Percentiles rank a stretch among this genome's conserved stretches.
These are phyloP conservation scores for Nephotettix cincticeps DNA, from an alignment of 1,140 invertebrate species.

Conservation along the genomic window DNA sequence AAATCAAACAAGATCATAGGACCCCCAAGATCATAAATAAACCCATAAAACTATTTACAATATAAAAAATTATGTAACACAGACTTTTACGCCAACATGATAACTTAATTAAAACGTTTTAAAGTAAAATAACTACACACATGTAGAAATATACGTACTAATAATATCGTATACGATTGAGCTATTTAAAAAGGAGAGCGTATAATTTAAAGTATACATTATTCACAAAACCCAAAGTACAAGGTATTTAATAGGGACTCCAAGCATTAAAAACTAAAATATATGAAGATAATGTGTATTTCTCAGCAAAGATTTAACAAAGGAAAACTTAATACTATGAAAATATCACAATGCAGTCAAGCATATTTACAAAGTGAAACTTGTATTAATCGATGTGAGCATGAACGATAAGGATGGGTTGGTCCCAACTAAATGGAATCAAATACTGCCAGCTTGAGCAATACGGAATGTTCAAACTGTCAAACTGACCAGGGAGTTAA, in stretches of 20 bases:
- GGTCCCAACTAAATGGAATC: constrained; percentile 8
- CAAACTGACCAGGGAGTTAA: background rate
- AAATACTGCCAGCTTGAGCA: background rate
- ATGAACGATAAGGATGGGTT: background rate
- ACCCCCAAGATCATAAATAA: background rate
- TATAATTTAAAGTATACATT: background rate
- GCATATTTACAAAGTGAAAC: background rate
- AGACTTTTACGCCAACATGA: background rate
- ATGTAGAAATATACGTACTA: too few species aligned
- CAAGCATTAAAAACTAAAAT: background rate
- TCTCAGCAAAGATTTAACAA: background rate
- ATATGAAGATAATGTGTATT: background rate
- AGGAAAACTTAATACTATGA: constrained; percentile 4
- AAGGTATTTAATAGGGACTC: background rate
- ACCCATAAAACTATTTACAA: background rate
- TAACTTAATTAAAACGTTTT: background rate
- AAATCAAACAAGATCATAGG: background rate
- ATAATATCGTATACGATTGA: too few species aligned
- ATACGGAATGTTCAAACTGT: background rate
- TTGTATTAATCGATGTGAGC: too few species aligned
- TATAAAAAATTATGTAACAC: background rate
- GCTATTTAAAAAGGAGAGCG: background rate
- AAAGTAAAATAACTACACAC: too few species aligned
- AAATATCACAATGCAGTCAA: constrained; percentile 5
- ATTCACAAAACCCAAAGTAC: background rate